Conservation (phyloP, 1,140 invertebrate species). For the Camponotus pennsylvanicus region DNA sequence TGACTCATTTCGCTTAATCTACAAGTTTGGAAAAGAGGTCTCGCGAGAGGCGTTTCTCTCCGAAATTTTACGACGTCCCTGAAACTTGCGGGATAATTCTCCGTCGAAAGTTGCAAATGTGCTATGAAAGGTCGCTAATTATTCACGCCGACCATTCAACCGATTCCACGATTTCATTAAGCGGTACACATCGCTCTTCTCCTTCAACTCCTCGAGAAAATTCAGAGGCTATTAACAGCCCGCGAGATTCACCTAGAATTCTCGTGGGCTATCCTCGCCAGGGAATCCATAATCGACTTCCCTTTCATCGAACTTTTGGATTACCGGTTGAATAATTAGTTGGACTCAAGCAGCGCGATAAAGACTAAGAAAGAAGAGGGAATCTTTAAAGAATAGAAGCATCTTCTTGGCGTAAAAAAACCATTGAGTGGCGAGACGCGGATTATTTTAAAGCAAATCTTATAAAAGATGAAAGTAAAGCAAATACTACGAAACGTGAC, state of each 20-base stretch:
- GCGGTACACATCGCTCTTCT: not conserved
- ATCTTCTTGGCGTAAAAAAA: not conserved
- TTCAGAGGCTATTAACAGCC: conserved; percentile 45
- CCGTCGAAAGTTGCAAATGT: not conserved
- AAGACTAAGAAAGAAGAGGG: not conserved
- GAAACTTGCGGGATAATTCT: conserved; percentile 24
- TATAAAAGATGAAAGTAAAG: not conserved
- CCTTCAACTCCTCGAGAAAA: conserved; percentile 18
- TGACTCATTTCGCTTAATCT: not conserved
- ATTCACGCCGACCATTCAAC: not conserved
- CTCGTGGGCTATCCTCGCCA: not conserved
- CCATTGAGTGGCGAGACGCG: not conserved
- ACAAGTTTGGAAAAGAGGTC: not conserved
- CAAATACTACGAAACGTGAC: not conserved
- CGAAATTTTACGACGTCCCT: not conserved
- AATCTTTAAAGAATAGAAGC: not conserved
- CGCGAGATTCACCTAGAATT: conserved; percentile 29
- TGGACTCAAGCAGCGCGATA: not conserved
- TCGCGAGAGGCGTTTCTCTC: not conserved
- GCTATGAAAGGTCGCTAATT: conserved; percentile 2
- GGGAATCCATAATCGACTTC: conserved; percentile 50
- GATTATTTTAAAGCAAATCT: not conserved
- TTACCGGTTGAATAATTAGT: conserved; percentile 52
- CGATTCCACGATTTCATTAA: conserved; percentile 20
- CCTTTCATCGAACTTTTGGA: conserved; percentile 23